These are phyloP conservation scores for Trichosurus vulpecula DNA, from an alignment of 2,797 vertebrate species.

Conservation along the genomic window DNA sequence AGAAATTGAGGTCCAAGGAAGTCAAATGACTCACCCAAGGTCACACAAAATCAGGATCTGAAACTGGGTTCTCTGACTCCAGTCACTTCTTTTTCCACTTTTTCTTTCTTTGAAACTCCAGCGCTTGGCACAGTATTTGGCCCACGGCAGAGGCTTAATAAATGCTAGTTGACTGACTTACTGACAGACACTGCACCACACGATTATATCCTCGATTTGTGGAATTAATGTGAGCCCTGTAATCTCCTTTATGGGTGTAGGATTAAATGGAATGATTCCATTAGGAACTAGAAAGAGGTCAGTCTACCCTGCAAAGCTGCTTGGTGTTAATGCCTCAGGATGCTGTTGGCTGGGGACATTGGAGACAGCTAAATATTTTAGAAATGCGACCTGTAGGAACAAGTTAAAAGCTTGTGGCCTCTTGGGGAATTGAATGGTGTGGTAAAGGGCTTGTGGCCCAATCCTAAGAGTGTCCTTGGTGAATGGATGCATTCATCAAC, in stretches of 20 bases:
- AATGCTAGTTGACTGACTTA: background rate
- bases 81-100: background rate
- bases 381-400: conserved; percentile 75
- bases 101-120: background rate
- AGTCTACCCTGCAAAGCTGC: conserved; percentile 57
- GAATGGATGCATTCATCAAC: conserved; percentile 72
- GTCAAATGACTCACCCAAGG: background rate
- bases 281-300: conserved; percentile 75
- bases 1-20: background rate
- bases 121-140: background rate
- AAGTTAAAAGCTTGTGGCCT: conserved; percentile 77
- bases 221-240: conserved; percentile 70
- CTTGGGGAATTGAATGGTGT: conserved; percentile 72
- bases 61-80: background rate
- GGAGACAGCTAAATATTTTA: conserved; percentile 76
- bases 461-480: conserved; percentile 58
- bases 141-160: background rate
- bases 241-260: conserved; percentile 72
- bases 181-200: conserved; percentile 14
- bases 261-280: conserved; percentile 78
- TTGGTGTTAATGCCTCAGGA: conserved; percentile 50
- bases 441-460: conserved; percentile 67
- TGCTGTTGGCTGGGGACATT: conserved; percentile 68
- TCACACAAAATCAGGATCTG: background rate
- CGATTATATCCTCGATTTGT: conserved; percentile 71